Evolutionary conservation across 2,888 invertebrate species (phyloP).

Genomic region (Adelognathus sp.): DNA sequence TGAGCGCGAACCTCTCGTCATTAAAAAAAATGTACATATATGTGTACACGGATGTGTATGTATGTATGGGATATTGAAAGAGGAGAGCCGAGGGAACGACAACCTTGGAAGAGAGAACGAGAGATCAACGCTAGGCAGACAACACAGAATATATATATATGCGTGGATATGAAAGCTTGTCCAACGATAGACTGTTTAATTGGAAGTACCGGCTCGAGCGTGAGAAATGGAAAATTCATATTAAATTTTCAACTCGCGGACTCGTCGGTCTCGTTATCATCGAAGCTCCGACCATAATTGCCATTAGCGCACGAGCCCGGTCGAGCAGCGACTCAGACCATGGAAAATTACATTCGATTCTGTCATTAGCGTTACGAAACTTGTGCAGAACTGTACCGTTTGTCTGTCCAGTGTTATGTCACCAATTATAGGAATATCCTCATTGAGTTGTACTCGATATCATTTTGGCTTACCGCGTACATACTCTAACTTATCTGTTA

Average conservation of each 20-base stretch:
- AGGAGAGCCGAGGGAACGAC: background rate
- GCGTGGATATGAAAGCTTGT: no score
- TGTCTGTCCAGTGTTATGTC: background rate
- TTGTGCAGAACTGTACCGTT: background rate
- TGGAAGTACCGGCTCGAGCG: constrained; percentile 5
- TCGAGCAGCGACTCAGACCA: background rate
- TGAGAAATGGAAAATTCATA: constrained; percentile 3
- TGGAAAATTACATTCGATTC: background rate
- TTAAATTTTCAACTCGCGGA: background rate
- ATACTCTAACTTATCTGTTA: no score
- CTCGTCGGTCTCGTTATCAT: background rate
- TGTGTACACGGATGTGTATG: background rate
- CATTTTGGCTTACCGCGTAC: no score
- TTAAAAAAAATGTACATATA: background rate
- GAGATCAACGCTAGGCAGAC: background rate
- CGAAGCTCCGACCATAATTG: background rate
- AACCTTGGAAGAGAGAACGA: background rate
- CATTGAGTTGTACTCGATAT: background rate
- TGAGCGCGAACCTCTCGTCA: constrained; percentile 16
- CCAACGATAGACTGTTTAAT: background rate
- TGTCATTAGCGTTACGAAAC: background rate
- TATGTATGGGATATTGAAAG: no score
- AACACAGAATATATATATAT: background rate
- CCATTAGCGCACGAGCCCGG: background rate
- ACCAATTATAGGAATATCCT: background rate